Evolutionary conservation across 2,113 vertebrate genomes (phyloP).

Genomic region (Dipodomys merriami): DNA sequence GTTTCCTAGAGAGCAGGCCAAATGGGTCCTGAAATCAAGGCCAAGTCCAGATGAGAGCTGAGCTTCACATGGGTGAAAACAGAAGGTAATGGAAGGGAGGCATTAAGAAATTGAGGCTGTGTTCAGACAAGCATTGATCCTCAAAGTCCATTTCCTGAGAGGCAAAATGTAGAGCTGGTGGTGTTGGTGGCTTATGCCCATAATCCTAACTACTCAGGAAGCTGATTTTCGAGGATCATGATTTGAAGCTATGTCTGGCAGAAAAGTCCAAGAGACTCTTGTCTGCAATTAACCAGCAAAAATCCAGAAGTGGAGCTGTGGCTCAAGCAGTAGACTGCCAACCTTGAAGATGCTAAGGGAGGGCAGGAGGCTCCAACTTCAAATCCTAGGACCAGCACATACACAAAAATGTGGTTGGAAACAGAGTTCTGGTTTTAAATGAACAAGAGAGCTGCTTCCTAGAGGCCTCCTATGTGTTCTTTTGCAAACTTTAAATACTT

Average conservation of each 20-base stretch:
- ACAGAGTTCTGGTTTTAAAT: slow-evolving; percentile 46
- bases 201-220: no score
- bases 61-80: neutral
- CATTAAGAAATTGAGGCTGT: neutral
- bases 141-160: neutral
- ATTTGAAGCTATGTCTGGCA: no score
- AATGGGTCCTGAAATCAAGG: neutral
- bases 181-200: no score
- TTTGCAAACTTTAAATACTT: neutral
- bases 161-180: no score
- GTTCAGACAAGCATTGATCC: neutral
- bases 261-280: no score
- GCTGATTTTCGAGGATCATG: no score
- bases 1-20: neutral
- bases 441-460: neutral
- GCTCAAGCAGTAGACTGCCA: no score
- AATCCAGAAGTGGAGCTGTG: no score
- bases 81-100: neutral
- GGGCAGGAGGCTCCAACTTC: neutral
- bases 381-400: no score
- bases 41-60: neutral
- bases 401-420: neutral
- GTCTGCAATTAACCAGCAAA: no score
- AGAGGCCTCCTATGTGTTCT: neutral
- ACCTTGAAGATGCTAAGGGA: no score